A percentile compares a stretch with the other conserved stretches of the same genome.
Conservation (phyloP, 2,888 invertebrate species). For the Rhingia rostrata region DNA sequence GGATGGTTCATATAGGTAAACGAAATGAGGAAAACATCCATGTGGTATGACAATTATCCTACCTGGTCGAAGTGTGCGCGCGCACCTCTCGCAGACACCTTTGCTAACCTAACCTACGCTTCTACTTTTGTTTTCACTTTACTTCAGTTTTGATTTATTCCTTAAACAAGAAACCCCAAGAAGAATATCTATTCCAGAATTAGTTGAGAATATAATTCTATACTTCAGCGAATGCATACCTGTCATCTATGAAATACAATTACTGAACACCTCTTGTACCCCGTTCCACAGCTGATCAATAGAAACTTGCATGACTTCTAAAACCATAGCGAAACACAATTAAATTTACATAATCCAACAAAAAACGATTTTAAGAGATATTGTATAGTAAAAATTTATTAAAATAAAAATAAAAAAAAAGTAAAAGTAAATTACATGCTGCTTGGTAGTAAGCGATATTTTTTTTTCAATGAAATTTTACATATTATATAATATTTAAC, state of each 20-base stretch:
- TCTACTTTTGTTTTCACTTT: too few species aligned
- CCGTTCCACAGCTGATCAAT: neutral
- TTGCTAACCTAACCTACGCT: too few species aligned
- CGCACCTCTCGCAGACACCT: too few species aligned
- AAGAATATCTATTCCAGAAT: too few species aligned
- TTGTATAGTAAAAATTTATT: conserved; percentile 57
- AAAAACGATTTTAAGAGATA: conserved; percentile 14
- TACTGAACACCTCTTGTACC: neutral
- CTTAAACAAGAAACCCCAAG: too few species aligned
- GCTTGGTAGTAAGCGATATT: conserved; percentile 47
- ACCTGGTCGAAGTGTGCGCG: too few species aligned
- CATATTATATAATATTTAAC: conserved; percentile 36
- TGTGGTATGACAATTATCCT: too few species aligned
- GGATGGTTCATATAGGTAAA: too few species aligned
- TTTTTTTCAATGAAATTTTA: conserved; percentile 51
- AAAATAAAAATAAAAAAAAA: conserved; percentile 39
- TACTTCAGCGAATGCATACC: too few species aligned
- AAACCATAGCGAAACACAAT: neutral
- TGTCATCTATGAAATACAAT: neutral
- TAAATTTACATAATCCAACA: conserved; percentile 45
- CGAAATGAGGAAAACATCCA: too few species aligned
- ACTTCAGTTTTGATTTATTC: too few species aligned
- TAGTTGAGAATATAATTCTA: too few species aligned
- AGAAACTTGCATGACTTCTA: neutral
- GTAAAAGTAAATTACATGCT: conserved; percentile 65